Percentiles rank a stretch among this genome's conserved stretches.
These are phyloP conservation scores for Drosophila setifemur DNA, from an alignment of 1,140 invertebrate genomes.

Conservation along the genomic window DNA sequence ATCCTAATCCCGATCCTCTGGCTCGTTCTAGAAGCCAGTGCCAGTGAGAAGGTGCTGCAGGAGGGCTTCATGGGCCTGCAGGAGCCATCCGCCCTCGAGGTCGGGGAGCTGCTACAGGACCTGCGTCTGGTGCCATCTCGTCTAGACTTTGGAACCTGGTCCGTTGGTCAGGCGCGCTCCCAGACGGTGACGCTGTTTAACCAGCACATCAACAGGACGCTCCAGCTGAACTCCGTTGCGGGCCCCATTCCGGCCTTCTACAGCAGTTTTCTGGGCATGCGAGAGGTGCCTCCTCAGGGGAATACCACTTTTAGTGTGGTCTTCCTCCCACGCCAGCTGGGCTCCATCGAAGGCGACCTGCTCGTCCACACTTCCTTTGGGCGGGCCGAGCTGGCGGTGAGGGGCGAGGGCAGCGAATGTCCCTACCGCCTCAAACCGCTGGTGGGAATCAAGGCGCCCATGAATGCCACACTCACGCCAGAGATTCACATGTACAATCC, in stretches of 20 bases:
- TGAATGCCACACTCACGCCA: conserved; percentile 95
- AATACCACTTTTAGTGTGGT: conserved; percentile 98
- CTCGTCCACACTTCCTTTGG: conserved; percentile 97
- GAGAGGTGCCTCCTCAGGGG: conserved; percentile 93
- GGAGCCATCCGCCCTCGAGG: too few relatives aligned
- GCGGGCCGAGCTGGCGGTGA: conserved; percentile 89
- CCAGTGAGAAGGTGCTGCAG: conserved; percentile 46
- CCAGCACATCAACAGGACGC: conserved; percentile 87
- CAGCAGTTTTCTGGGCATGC: conserved; percentile 95
- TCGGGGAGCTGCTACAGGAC: conserved; percentile 61
- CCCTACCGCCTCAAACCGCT: conserved; percentile 94
- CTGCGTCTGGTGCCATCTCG: conserved; percentile 68
- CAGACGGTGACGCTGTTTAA: conserved; percentile 92
- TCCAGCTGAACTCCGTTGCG: conserved; percentile 93
- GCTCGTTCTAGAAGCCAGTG: conserved; percentile 1
- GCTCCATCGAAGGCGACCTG: conserved; percentile 92
- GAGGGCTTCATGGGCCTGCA: conserved; percentile 53
- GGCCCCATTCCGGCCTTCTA: conserved; percentile 94
- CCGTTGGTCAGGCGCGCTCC: conserved; percentile 91
- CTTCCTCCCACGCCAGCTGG: conserved; percentile 95
- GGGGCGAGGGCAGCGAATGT: conserved; percentile 91
- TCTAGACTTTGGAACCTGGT: conserved; percentile 84
- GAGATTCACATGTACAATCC: conserved; percentile 97
- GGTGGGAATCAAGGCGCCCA: conserved; percentile 93
- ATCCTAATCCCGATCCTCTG: conserved; percentile 10